Evolutionary conservation across 2,797 vertebrate species (phyloP), one percentile per base, ranked within the genome.

Genomic region (Ambastaia sidthimunki): DNA sequence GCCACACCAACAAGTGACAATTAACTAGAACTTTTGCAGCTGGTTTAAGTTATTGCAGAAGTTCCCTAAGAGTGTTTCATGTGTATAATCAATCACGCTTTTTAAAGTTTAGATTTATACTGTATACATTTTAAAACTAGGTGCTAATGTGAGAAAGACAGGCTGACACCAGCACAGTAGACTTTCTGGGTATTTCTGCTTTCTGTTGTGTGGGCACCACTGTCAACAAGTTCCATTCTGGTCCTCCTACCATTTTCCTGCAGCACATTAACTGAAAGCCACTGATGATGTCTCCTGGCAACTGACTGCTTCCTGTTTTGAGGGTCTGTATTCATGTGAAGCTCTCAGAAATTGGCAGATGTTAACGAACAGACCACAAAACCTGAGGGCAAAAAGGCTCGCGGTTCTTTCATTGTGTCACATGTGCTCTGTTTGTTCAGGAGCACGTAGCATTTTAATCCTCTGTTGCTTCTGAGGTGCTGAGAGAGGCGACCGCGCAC

Each of bases 231-330:
- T 72, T 78, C 28, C 71, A 74, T 81, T 78, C 72, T 70, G 3
- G 25, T 71, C 74, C 67, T 75, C 66, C 63, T 77, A 67, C 70
- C 67, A 63, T 52, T 67, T 78, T 37, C 69, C 41, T 77, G 31
- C 44, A 69, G 59, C 44, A 12, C 62, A 50, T 71, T 67, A 21
- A 28, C 60, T 65, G 54, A 62, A 48, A 68, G 47, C 55, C 55
- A 69, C 59, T 74, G 41, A 6, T 50, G 70, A 71, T 31, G 81
- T 87, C 83, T 85, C 86, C 85, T 84, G 86, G 86, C 88, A 88
- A 87, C 85, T 52, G 75, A 52, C 50, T 80, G 74, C 68, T 60
- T 69, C 75, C 74, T 85, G 65, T 73, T 76, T 59, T 79, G 74
- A 57, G 76, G 72, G 74, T 83, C 73, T 82, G 76, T 83, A 75